Percentiles rank a stretch among this genome's conserved stretches.
Evolutionary conservation across 1,140 invertebrate species (phyloP).

Genomic region (Frieseomelitta varia): DNA sequence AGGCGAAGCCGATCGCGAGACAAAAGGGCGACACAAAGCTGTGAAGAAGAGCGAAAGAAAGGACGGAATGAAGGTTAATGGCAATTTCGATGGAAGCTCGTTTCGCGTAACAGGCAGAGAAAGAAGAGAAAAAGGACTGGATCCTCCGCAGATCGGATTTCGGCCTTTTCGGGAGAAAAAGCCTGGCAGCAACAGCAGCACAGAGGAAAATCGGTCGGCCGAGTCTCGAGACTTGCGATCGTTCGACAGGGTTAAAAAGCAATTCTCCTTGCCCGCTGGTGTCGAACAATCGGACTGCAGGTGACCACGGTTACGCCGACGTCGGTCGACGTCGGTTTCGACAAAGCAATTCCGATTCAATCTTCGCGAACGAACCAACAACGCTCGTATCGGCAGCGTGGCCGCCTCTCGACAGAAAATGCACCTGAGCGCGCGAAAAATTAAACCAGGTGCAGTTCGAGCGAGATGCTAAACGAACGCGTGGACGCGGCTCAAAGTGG

Average conservation of each 20-base stretch:
- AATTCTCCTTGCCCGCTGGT: slow-evolving; percentile 69
- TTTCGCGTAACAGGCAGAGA: slow-evolving; percentile 27
- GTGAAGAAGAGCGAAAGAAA: slow-evolving; percentile 28
- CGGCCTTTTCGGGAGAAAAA: slow-evolving; percentile 35
- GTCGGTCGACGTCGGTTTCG: slow-evolving; percentile 11
- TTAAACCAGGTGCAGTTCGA: slow-evolving; percentile 51
- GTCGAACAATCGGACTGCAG: slow-evolving; percentile 45
- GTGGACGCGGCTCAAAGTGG: background rate
- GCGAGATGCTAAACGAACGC: background rate
- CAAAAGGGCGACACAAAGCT: slow-evolving; percentile 4
- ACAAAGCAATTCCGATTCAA: slow-evolving; percentile 69
- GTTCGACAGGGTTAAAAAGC: slow-evolving; percentile 70
- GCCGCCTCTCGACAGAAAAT: slow-evolving; percentile 10
- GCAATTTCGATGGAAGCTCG: slow-evolving; percentile 54
- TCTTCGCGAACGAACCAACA: slow-evolving; percentile 51
- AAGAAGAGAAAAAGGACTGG: slow-evolving; percentile 50
- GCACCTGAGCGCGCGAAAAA: slow-evolving; percentile 61
- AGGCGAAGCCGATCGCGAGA: background rate
- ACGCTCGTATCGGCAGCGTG: background rate
- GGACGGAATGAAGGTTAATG: slow-evolving; percentile 42
- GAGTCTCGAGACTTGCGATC: slow-evolving; percentile 46
- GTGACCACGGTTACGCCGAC: slow-evolving; percentile 26
- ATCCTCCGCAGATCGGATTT: slow-evolving; percentile 47
- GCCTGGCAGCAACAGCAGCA: slow-evolving; percentile 1
- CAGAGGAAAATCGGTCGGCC: slow-evolving; percentile 23